Base-by-base conservation (phyloP, 1,140 invertebrate genomes). In the Solen grandis region DNA sequence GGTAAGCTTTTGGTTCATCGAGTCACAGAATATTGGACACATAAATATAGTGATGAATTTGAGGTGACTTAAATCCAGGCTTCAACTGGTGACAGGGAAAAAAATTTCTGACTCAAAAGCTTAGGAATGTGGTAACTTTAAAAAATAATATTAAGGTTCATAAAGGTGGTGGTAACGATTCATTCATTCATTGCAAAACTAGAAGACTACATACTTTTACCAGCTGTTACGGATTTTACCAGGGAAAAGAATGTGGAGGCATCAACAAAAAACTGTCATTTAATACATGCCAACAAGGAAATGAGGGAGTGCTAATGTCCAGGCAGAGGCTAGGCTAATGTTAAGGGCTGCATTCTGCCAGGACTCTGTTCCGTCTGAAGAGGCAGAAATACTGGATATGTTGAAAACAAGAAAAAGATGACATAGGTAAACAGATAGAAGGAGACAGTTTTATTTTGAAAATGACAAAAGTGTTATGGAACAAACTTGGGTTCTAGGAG, bases 121-220 rank as follows among this genome's bases (percentile, higher is more conserved):
- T 62, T 62, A 62, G 59, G 27, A 62, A 62, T 62, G 27, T 4
- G 4, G 59, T 27, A 13, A 62, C 29, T 33, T 62, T 62, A 16
- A 62, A 62, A 62, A 10, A 62, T 62, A 62, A 62, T 31, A 62
- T 62, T 8, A 62, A 62, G 35, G 59, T 62, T 8, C 59, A 33
- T 62, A 27, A 62, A n/a, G 59, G 59, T 62, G 59, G 59, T 62
- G 59, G 59, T 27, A 33, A 62, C 59, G 14, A 62, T 27, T 62
- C 59, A 62, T 62, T 62, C 59, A 27, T 62, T 27, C 35, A 31
- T 5, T 62, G 59, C 27, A 33, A 62, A 62, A 31, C 13, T 27
- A 27, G 59, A 62, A 62, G 59, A 62, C 27, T 62, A n/a, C 59
- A 14, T 62, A 62, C 59, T 33, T 62, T 27, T 62, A 62, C n/a